Evolutionary conservation across 2,113 vertebrate species (phyloP), one percentile per base, ranked within the genome.

Genomic region (Neodontobutis hainanensis): DNA sequence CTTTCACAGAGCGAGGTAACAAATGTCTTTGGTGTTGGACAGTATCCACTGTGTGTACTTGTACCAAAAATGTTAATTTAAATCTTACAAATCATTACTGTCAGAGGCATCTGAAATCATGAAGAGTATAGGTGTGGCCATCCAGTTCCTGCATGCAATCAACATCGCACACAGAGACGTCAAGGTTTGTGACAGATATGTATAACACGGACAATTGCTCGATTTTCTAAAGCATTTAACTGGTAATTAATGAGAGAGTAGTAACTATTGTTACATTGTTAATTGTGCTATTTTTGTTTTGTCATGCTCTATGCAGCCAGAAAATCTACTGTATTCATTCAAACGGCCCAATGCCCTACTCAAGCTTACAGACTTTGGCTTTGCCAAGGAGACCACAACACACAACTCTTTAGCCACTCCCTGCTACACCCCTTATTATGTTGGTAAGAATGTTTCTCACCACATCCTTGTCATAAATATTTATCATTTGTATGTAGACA

Each of bases 341-440:
- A 97, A 97, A 83, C 91, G 94, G 72, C 94, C 96, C 66, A 95
- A 89, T 0, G 90, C 96, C 3, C 87, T 96, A 64, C 91, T 99
- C 47, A 99, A 99, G 38, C 97, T 99, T 85, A 98, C 97, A 0
- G 97, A 99, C 88, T 99, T 99, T 51, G 97, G 97, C 82, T 99
- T 99, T 82, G 97, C 97, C 79, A 99, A 99, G 87, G 97, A 99
- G 88, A 99, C 97, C 55, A 98, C 96, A 78, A 94, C 95, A 16
- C 95, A 96, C 90, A 99, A 99, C 88, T 99, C 97, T 1, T 67
- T 99, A 89, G 94, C 94, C 63, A 99, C 97, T 0, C 97, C 97
- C 0, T 99, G 97, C 91, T 99, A 98, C 78, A 99, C 97, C 0
- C 97, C 97, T 0, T 99, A 99, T 90, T 99, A 99, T 0, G 97